Conservation (phyloP, 2,797 vertebrate species). For the Sus cebifrons region DNA sequence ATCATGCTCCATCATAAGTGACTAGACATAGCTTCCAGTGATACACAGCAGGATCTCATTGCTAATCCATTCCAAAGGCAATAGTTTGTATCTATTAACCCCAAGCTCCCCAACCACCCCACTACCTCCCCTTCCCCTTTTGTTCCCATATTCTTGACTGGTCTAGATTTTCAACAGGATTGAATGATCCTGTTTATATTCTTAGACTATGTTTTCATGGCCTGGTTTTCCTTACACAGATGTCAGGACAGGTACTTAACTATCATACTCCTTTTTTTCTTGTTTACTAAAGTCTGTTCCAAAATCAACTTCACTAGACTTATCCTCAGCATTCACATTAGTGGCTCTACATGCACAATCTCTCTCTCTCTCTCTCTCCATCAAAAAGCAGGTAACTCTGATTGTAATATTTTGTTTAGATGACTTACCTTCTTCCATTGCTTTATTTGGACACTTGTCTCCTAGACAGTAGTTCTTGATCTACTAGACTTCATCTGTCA, state of each 20-base stretch:
- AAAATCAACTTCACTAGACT: background rate
- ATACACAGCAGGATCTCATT: too few species aligned
- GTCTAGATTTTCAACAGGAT: background rate
- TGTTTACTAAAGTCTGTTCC: background rate
- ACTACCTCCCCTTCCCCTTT: too few species aligned
- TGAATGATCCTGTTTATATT: background rate
- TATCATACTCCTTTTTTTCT: background rate
- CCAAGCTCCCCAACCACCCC: too few species aligned
- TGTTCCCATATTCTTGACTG: background rate
- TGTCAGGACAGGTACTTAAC: background rate
- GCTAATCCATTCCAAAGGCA: too few species aligned
- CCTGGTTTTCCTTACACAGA: background rate
- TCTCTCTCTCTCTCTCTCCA: background rate
- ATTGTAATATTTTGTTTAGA: background rate
- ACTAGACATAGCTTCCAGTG: too few species aligned
- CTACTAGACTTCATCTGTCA: background rate
- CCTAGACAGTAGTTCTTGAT: background rate
- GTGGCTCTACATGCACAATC: background rate
- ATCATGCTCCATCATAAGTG: too few species aligned
- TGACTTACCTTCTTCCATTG: background rate
- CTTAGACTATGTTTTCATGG: background rate
- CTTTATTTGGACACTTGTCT: background rate
- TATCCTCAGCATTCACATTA: background rate
- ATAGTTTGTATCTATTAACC: too few species aligned
- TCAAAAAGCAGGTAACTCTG: background rate